Evolutionary conservation across 2,888 invertebrate genomes (phyloP), one percentile per base, ranked within the genome.

Genomic region (Rutpela maculata): DNA sequence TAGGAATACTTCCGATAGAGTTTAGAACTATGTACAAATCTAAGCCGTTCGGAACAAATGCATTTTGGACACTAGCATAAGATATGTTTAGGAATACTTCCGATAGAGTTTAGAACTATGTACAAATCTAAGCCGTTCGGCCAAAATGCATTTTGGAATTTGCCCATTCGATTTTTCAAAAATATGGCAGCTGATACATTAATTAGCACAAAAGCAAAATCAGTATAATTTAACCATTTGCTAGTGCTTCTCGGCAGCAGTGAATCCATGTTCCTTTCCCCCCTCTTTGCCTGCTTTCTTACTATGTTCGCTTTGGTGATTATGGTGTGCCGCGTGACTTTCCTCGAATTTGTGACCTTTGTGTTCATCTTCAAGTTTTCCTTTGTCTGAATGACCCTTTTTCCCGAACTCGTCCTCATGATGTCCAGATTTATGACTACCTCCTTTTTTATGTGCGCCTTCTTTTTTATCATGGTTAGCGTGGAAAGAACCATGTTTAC

Each of bases 401-500:
- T 95, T 95, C 56, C 95, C 95, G 87, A 95, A 94, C 85, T 95
- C 94, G 85, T 95, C 95, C 84, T 91, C 92, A 31, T 92, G 92
- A 86, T 94, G 93, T 79, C 94, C 93, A 4, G 92, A 93, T 84
- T 94, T 92, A 89, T 93, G 93, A 84, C 93, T 92, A 19, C 94
- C 95, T 86, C 92, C 93, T 80, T 94, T 93, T 84, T 92, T 92
- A 86, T 94, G 94, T 80, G 94, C 93, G 0, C 95, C 95, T 87
- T 95, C 95, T 90, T 96, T 95, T 90, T 95, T 95, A 88, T 95
- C 94, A 86, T 96, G 95, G 86, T 95, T 93, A 26, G 94, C 94
- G 85, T 96, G 94, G 89, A 94, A 94, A 87, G 94, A 93, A n/a
- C 95, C 96, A 85, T 95, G 94, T 86, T 96, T 96, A 89, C 94